Base-by-base conservation (phyloP, 2,113 vertebrate genomes). In the Oncorhynchus keta region DNA sequence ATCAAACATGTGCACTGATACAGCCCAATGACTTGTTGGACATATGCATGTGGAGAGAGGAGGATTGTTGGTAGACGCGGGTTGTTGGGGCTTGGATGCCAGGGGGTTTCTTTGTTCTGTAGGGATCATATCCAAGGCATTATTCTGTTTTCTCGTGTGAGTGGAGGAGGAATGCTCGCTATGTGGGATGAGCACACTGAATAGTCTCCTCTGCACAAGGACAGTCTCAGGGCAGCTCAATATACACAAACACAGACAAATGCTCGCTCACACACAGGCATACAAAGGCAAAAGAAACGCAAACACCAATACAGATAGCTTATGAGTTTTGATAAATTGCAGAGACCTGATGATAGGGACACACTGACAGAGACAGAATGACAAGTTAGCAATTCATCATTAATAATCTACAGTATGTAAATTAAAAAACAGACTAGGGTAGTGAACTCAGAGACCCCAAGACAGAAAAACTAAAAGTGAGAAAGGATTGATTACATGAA, bases 91-190 rank as follows among this genome's bases (percentile, higher is more conserved):
- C 28, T 67, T 14, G 26, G 55, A 48, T 26, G 30, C 13, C 51
- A 55, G 32, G 77, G 61, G 77, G 30, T 79, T 77, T 72, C 84
- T 89, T 87, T 90, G 87, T 87, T 86, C 69, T 82, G 61, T 66
- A 69, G 84, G 83, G 73, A 83, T 89, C 88, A 87, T 87, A 85
- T 89, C 84, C 75, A 83, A 89, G 87, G 84, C 80, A 82, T 91
- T 89, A 85, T 89, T 84, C 78, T 87, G 79, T 75, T 85, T 51
- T 78, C 83, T 89, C 77, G 14, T 85, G 86, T 48, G 72, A 89
- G 84, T 55, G 73, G 82, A 83, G 85, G 86, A 92, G 91, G 90
- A 91, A 92, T 90, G 88, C 87, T 89, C 81, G 75, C 89, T 83
- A 92, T 92, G 91, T 88, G 85, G 86, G 90, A 90, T 84, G 89